A percentile compares a stretch with the other conserved stretches of the same genome.
Evolutionary conservation across 2,113 vertebrate species (phyloP).

Genomic region (Raja brachyura): DNA sequence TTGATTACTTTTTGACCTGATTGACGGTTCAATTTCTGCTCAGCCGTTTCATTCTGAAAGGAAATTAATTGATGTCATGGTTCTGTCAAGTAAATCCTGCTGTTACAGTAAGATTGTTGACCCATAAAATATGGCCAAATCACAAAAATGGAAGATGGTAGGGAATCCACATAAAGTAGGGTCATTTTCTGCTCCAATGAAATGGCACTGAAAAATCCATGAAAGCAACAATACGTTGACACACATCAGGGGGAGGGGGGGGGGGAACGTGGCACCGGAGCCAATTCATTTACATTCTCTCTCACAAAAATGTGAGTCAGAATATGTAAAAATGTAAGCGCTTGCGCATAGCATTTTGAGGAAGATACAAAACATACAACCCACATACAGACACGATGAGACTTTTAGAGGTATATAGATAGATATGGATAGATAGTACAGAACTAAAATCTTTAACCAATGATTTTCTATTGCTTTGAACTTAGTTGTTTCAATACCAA

Average conservation of each 20-base stretch:
- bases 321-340: too few species aligned
- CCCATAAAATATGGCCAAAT: not conserved
- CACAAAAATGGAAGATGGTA: constrained; percentile 2
- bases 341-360: too few species aligned
- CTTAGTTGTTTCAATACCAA: not conserved
- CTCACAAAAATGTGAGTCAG: too few species aligned
- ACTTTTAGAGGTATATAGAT: too few species aligned
- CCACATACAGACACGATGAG: too few species aligned
- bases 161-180: not conserved
- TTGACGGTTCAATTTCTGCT: constrained; percentile 19
- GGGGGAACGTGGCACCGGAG: too few species aligned
- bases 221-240: not conserved
- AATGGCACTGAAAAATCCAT: constrained; percentile 2
- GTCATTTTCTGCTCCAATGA: not conserved
- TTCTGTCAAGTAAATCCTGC: constrained; percentile 23
- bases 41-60: not conserved
- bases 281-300: too few species aligned
- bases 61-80: constrained; percentile 11
- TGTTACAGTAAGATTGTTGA: constrained; percentile 16
- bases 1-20: not conserved
- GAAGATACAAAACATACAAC: too few species aligned
- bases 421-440: not conserved
- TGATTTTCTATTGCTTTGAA: not conserved
- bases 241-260: too few species aligned
- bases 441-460: not conserved